phyloP scores from a whole-genome alignment of 64 coral and sea anemone species.

The Pocillopora damicornis region DNA sequence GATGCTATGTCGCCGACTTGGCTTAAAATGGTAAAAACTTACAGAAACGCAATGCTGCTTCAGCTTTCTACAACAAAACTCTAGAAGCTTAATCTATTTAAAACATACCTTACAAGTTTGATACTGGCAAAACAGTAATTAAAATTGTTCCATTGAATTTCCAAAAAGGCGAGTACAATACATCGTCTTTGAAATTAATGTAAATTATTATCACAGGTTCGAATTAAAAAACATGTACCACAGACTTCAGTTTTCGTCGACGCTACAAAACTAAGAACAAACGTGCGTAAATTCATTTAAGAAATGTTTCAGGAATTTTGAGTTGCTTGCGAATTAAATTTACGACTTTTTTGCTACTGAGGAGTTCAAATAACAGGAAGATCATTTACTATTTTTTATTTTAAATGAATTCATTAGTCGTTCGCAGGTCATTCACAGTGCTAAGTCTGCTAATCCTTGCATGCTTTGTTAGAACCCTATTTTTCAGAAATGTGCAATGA shows the following conservation, averaged over 20 bases:
- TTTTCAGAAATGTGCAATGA: background rate
- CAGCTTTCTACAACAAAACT: background rate
- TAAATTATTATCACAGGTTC: background rate
- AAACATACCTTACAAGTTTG: background rate
- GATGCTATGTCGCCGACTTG: background rate
- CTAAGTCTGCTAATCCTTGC: background rate
- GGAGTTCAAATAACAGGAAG: background rate
- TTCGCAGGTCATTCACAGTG: background rate
- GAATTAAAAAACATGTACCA: background rate
- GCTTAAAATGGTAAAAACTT: background rate
- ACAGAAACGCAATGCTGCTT: background rate
- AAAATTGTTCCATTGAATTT: background rate
- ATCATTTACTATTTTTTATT: background rate
- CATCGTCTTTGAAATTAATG: background rate
- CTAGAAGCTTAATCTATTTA: background rate
- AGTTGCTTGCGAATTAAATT: background rate
- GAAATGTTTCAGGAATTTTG: background rate
- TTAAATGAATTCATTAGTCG: background rate
- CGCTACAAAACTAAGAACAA: background rate
- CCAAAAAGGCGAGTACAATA: background rate
- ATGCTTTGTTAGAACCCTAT: background rate
- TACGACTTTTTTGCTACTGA: background rate
- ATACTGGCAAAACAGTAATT: background rate
- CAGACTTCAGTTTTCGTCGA: background rate
- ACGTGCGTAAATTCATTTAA: background rate